Evolutionary conservation across 2,113 vertebrate species (phyloP).

Genomic region (Balaeniceps rex): DNA sequence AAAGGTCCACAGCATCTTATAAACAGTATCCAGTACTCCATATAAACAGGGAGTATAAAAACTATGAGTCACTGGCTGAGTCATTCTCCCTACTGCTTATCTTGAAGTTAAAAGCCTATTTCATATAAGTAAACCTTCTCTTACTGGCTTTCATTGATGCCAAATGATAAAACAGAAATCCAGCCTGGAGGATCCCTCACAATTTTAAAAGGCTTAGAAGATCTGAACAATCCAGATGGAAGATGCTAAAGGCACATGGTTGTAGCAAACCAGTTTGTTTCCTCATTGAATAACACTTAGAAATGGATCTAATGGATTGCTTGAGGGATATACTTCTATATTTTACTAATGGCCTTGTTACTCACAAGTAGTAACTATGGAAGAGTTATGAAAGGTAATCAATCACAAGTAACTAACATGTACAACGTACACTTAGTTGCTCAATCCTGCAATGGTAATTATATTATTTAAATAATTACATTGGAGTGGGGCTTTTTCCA

Average conservation of each 20-base stretch:
- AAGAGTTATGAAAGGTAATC: slow-evolving; percentile 1
- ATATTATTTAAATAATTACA: not conserved
- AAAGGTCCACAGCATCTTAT: not conserved
- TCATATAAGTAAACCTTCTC: not conserved
- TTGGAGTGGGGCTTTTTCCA: not conserved
- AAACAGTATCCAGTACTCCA: not conserved
- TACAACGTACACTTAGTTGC: not conserved
- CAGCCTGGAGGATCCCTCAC: not conserved
- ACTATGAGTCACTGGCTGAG: not conserved
- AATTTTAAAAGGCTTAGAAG: not conserved
- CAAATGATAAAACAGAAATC: not conserved
- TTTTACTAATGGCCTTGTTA: not conserved
- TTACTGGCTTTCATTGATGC: not conserved
- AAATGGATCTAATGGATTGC: not conserved
- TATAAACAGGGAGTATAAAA: not conserved
- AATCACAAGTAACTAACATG: not conserved
- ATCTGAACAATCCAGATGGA: not conserved
- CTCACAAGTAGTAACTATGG: not conserved
- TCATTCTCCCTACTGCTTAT: not conserved
- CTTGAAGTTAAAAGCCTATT: not conserved
- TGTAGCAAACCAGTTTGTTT: not conserved
- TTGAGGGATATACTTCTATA: not conserved
- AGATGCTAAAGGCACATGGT: not conserved
- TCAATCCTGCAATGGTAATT: not conserved
- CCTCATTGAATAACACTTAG: not conserved